A percentile compares a stretch with the other conserved stretches of the same genome.
Conservation (phyloP, 1,140 invertebrate species). For the Ganaspis sp. region DNA sequence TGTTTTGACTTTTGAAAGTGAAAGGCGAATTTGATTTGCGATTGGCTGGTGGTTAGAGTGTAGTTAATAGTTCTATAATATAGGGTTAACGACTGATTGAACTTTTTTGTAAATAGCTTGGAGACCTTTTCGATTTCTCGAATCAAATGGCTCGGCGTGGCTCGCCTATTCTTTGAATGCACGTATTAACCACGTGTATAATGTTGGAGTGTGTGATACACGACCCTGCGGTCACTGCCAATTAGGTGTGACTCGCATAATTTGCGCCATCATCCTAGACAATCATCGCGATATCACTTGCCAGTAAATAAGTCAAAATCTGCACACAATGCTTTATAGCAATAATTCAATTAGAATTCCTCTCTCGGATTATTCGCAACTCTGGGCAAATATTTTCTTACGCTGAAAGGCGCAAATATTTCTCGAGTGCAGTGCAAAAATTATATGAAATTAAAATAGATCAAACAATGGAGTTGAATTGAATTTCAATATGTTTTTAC, state of each 20-base stretch:
- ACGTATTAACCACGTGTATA: conserved; percentile 40
- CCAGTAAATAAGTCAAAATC: conserved; percentile 65
- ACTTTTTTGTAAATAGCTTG: neutral
- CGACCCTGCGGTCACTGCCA: conserved; percentile 63
- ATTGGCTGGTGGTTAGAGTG: neutral
- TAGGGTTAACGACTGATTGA: neutral
- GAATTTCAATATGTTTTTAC: neutral
- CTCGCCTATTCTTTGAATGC: conserved; percentile 45
- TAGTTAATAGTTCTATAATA: neutral
- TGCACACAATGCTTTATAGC: conserved; percentile 56
- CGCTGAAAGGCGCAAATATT: neutral
- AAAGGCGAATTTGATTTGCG: neutral
- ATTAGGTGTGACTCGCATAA: conserved; percentile 62
- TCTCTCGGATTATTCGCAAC: neutral
- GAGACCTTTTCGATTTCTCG: conserved; percentile 40
- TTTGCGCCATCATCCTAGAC: conserved; percentile 55
- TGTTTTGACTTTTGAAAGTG: conserved; percentile 8
- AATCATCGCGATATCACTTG: conserved; percentile 55
- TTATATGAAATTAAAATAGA: no score
- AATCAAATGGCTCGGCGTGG: conserved; percentile 37
- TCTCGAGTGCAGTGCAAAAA: no score
- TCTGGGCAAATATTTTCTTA: neutral
- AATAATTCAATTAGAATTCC: conserved; percentile 30
- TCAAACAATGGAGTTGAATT: neutral
- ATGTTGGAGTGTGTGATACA: conserved; percentile 52